A percentile compares a stretch with the other conserved stretches of the same genome.
These are phyloP conservation scores for Cheilosia grossa DNA, from an alignment of 2,888 invertebrate species.

Conservation along the genomic window DNA sequence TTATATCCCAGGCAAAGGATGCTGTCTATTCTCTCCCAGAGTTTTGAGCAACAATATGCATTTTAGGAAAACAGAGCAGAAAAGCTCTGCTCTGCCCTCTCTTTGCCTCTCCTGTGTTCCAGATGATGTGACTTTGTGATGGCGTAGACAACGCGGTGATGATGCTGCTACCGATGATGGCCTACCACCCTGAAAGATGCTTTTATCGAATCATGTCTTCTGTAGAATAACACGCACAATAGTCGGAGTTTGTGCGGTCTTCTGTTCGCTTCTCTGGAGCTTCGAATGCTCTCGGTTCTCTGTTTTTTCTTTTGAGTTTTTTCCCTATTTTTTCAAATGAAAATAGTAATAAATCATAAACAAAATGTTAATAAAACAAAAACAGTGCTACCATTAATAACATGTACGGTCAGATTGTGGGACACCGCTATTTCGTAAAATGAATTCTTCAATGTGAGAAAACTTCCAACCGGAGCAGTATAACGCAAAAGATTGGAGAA, in stretches of 20 bases:
- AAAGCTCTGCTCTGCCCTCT: conserved; percentile 56
- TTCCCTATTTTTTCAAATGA: conserved; percentile 71
- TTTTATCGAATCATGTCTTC: conserved; percentile 71
- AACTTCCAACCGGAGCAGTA: conserved; percentile 51
- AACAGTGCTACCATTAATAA: conserved; percentile 16
- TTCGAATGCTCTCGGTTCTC: conserved; percentile 74
- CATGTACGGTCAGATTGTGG: not conserved
- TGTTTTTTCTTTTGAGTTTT: conserved; percentile 74
- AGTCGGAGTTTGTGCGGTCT: conserved; percentile 75
- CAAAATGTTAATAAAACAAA: conserved; percentile 14
- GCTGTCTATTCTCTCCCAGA: conserved; percentile 48
- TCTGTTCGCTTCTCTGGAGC: conserved; percentile 74
- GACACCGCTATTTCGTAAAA: conserved; percentile 32
- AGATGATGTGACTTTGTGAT: conserved; percentile 53
- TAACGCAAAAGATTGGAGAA: conserved; percentile 42
- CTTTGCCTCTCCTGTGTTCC: conserved; percentile 45
- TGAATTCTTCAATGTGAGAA: conserved; percentile 40
- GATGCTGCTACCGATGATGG: conserved; percentile 65
- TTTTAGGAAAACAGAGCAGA: conserved; percentile 59
- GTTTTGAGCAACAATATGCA: conserved; percentile 67
- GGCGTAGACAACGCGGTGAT: conserved; percentile 45
- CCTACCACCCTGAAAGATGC: conserved; percentile 68
- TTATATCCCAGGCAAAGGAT: conserved; percentile 72
- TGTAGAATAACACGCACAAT: conserved; percentile 72
- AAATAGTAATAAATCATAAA: conserved; percentile 57